phyloP scores from a whole-genome alignment of 2,113 vertebrate genomes.

The Notothenia coriiceps region DNA sequence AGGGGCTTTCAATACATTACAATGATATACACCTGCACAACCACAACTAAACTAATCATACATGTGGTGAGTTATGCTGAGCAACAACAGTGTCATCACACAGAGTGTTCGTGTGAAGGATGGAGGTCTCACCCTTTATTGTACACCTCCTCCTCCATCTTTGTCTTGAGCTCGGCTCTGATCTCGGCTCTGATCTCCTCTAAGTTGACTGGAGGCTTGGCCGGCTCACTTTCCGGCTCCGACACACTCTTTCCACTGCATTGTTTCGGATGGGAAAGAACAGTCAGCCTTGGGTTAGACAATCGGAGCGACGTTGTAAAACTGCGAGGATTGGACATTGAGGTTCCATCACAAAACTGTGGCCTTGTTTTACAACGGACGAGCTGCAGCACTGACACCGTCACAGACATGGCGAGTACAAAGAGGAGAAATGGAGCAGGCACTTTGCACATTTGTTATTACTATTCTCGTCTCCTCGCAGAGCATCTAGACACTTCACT shows the following conservation, averaged over 20 bases:
- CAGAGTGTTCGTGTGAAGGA: constrained; percentile 12
- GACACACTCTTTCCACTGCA: constrained; percentile 89
- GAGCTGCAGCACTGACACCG: constrained; percentile 15
- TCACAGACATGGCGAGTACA: constrained; percentile 3
- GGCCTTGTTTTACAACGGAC: constrained; percentile 27
- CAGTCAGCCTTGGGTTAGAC: constrained; percentile 51
- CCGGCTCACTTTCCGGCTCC: constrained; percentile 87
- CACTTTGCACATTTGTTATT: constrained; percentile 60
- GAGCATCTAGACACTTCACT: constrained; percentile 37
- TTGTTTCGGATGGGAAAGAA: constrained; percentile 82
- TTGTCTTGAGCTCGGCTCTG: constrained; percentile 89
- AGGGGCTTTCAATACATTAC: too few species aligned
- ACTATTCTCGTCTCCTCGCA: constrained; percentile 32
- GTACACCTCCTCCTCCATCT: constrained; percentile 93
- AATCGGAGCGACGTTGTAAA: constrained; percentile 42
- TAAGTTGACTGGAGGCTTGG: constrained; percentile 78
- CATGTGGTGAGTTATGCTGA: constrained; percentile 23
- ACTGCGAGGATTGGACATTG: constrained; percentile 23
- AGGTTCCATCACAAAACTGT: constrained; percentile 47
- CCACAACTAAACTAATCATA: background rate
- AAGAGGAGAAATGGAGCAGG: constrained; percentile 26
- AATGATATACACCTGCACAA: background rate
- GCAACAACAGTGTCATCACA: constrained; percentile 16
- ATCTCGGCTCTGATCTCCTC: constrained; percentile 90
- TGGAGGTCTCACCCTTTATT: constrained; percentile 90